Conservation (phyloP, 2,113 vertebrate genomes). For the Passer domesticus region DNA sequence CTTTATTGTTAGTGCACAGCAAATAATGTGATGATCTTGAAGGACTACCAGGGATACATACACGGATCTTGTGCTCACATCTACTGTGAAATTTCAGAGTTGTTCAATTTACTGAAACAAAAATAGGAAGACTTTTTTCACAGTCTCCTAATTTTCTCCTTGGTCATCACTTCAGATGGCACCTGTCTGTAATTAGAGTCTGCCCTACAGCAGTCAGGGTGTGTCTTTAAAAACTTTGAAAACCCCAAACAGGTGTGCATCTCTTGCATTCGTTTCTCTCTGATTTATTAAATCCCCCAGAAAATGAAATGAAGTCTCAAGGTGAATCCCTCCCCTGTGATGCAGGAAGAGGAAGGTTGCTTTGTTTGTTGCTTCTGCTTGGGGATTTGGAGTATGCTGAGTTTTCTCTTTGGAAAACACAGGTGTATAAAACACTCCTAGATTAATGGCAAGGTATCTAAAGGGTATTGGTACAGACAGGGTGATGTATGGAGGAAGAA, state of each 20-base stretch:
- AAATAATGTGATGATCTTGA: neutral
- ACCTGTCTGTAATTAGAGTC: neutral
- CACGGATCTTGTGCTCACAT: neutral
- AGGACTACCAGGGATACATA: neutral
- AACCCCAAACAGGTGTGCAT: neutral
- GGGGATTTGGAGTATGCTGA: neutral
- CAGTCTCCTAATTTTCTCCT: neutral
- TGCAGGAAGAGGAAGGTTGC: neutral
- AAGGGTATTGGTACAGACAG: neutral
- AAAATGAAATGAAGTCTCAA: neutral
- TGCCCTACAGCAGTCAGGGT: neutral
- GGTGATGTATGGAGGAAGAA: neutral
- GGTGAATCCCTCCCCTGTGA: neutral
- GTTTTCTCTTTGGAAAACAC: slow-evolving; percentile 46
- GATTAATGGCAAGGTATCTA: neutral
- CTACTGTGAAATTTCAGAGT: neutral
- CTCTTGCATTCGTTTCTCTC: neutral
- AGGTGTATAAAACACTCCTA: neutral
- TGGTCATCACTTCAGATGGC: neutral
- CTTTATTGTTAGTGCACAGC: neutral
- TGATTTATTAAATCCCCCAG: neutral
- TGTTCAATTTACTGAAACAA: neutral
- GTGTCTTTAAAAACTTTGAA: neutral
- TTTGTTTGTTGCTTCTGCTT: neutral
- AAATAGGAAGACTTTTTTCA: neutral